phyloP scores from a whole-genome alignment of 2,888 invertebrate species.

The Caenorhabditis imperialis region DNA sequence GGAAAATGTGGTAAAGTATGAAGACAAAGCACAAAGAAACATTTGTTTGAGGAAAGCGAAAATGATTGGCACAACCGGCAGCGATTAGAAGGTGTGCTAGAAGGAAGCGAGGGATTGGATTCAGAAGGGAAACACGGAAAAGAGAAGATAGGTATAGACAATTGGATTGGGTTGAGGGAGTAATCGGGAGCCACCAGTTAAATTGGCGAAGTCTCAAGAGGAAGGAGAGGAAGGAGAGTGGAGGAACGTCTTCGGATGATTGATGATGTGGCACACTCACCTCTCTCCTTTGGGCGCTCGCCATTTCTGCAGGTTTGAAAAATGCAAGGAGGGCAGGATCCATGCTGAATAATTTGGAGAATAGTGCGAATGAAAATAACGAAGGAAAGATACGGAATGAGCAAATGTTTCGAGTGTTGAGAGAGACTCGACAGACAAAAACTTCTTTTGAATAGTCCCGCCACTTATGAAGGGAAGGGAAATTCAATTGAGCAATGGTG shows the following conservation, averaged over 20 bases:
- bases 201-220: constrained; percentile 22
- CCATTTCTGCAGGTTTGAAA: constrained; percentile 49
- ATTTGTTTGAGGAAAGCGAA: constrained; percentile 21
- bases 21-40: background rate
- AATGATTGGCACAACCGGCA: constrained; percentile 3
- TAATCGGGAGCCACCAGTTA: constrained; percentile 3
- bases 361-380: too few relatives aligned
- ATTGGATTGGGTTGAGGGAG: constrained; percentile 29
- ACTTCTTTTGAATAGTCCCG: too few relatives aligned
- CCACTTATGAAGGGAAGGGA: too few relatives aligned
- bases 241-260: background rate
- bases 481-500: too few relatives aligned
- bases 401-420: too few relatives aligned
- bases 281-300: constrained; percentile 47
- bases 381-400: too few relatives aligned
- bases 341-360: constrained; percentile 8
- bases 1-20: constrained; percentile 6
- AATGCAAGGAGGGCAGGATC: constrained; percentile 51
- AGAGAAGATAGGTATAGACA: constrained; percentile 21
- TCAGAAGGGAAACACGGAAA: background rate
- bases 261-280: constrained; percentile 26
- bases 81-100: constrained; percentile 17
- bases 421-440: too few relatives aligned
- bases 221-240: constrained; percentile 21
- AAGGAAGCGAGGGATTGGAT: constrained; percentile 5